Conservation (phyloP, 2,888 invertebrate genomes). For the Dryobotodes eremita region DNA sequence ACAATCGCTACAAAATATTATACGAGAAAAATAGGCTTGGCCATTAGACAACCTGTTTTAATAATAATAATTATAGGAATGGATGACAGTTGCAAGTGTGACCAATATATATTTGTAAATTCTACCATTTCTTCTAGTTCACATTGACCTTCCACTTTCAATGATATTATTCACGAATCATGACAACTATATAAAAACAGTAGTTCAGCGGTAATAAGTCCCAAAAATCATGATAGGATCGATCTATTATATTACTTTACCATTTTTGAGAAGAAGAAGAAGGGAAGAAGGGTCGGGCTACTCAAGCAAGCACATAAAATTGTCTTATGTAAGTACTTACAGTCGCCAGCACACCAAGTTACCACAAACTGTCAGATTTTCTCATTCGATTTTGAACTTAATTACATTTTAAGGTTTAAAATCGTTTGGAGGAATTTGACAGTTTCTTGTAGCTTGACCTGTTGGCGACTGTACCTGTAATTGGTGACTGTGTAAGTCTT, state of each 20-base stretch:
- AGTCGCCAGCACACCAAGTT: too few relatives aligned
- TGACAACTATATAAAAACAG: neutral
- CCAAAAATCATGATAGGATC: neutral
- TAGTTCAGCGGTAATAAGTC: neutral
- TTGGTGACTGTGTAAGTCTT: neutral
- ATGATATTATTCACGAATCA: neutral
- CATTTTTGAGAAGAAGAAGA: too few relatives aligned
- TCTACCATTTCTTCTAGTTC: constrained; percentile 33
- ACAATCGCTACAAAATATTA: constrained; percentile 79
- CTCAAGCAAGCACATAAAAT: too few relatives aligned
- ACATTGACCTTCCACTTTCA: constrained; percentile 3
- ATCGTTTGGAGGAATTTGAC: too few relatives aligned
- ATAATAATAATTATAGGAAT: constrained; percentile 80
- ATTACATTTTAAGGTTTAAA: too few relatives aligned
- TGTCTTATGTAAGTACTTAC: too few relatives aligned
- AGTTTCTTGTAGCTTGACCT: too few relatives aligned
- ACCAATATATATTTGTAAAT: constrained; percentile 52
- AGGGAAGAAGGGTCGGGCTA: neutral
- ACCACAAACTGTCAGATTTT: too few relatives aligned
- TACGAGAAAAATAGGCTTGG: constrained; percentile 88
- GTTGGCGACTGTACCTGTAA: neutral
- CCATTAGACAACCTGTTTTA: constrained; percentile 86
- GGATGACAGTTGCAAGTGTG: constrained; percentile 74
- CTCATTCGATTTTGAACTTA: too few relatives aligned
- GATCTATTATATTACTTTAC: neutral